These are phyloP conservation scores for Orthosia gracilis DNA, from an alignment of 2,888 invertebrate species.

Conservation along the genomic window DNA sequence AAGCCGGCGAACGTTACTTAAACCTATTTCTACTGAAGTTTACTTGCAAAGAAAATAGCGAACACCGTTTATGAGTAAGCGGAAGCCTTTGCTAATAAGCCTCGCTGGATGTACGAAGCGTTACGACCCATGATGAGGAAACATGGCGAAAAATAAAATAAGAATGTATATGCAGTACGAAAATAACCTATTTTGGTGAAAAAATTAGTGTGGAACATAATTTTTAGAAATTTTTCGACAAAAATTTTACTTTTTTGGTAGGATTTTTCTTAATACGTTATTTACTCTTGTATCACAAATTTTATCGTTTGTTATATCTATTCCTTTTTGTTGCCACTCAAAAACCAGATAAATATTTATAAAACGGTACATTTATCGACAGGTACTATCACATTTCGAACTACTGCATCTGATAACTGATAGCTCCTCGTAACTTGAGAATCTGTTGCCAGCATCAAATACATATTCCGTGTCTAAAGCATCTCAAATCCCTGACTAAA, in stretches of 20 bases:
- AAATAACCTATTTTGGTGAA: slow-evolving; percentile 32
- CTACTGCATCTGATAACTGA: neutral
- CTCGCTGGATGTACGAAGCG: slow-evolving; percentile 68
- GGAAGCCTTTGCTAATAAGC: slow-evolving; percentile 78
- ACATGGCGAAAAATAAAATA: slow-evolving; percentile 60
- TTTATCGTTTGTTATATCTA: neutral
- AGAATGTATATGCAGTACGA: slow-evolving; percentile 30
- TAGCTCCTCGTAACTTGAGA: slow-evolving; percentile 17
- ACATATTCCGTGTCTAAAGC: slow-evolving; percentile 16
- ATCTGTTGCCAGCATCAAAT: slow-evolving; percentile 4
- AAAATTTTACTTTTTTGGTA: neutral
- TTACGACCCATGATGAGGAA: slow-evolving; percentile 61
- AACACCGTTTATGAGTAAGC: slow-evolving; percentile 76
- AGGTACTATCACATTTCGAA: neutral
- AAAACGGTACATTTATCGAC: no score
- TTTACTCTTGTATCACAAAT: neutral
- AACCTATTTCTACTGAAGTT: slow-evolving; percentile 72
- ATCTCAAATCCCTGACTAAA: slow-evolving; percentile 39
- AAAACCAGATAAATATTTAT: neutral
- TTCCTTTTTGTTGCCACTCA: neutral
- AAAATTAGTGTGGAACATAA: slow-evolving; percentile 33
- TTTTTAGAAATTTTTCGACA: slow-evolving; percentile 18
- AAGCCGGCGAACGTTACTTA: slow-evolving; percentile 72
- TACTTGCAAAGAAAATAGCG: slow-evolving; percentile 75
- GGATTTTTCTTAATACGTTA: neutral